A percentile compares a stretch with the other conserved stretches of the same genome.
phyloP scores from a whole-genome alignment of 2,797 vertebrate genomes.

The Remorina albescens region DNA sequence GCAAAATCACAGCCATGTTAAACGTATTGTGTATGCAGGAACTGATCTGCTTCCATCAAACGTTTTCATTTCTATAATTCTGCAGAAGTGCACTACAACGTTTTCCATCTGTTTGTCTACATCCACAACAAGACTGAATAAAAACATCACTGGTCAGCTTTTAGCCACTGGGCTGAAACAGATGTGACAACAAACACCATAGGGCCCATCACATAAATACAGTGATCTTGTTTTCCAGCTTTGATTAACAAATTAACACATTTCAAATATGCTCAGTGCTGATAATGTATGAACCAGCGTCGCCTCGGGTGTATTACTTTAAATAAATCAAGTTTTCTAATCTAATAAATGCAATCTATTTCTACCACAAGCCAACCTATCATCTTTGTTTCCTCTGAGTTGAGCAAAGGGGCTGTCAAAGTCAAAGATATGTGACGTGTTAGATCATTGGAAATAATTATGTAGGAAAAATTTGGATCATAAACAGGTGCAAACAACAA shows the following conservation, averaged over 20 bases:
- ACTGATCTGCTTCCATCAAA: too few species aligned
- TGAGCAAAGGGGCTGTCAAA: background rate
- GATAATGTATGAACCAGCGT: slow-evolving; percentile 1
- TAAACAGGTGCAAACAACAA: background rate
- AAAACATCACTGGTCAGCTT: slow-evolving; percentile 22
- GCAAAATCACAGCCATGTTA: too few species aligned
- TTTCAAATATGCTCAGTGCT: slow-evolving; percentile 8
- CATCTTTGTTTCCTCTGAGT: slow-evolving; percentile 16
- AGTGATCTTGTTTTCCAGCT: slow-evolving; percentile 17
- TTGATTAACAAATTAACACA: slow-evolving; percentile 19
- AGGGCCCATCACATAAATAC: slow-evolving; percentile 16
- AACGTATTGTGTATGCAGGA: too few species aligned
- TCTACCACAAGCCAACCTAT: slow-evolving; percentile 1
- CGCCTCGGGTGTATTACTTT: slow-evolving; percentile 16
- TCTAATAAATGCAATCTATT: slow-evolving; percentile 20
- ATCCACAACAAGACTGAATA: slow-evolving; percentile 6
- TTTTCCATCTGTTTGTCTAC: background rate
- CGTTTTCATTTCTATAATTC: background rate
- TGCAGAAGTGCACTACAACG: background rate
- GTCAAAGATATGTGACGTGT: slow-evolving; percentile 8
- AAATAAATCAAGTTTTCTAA: slow-evolving; percentile 32
- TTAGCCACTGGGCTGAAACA: slow-evolving; percentile 11
- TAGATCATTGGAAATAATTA: background rate
- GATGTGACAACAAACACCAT: slow-evolving; percentile 24
- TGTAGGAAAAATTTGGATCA: background rate